These are phyloP conservation scores for Sialia sialis DNA, from an alignment of 2,113 vertebrate genomes.

Conservation along the genomic window DNA sequence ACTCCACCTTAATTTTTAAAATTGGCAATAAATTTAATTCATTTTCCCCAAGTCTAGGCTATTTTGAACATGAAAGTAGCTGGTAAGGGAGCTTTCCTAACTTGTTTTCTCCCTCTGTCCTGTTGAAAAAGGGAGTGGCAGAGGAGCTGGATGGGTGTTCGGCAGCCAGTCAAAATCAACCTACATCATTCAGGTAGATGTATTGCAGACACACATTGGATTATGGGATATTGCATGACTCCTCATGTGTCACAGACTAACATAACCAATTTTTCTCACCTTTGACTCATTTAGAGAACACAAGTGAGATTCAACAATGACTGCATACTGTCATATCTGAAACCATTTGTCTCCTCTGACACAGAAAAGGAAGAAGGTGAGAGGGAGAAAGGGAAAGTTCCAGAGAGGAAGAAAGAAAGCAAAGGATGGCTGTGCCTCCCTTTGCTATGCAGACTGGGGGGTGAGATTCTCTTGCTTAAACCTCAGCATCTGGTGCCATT, in stretches of 20 bases:
- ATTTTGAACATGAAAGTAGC: not conserved
- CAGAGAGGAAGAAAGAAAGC: not conserved
- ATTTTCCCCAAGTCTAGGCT: not conserved
- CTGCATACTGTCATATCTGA: not conserved
- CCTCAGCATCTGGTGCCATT: not conserved
- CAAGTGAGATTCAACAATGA: not conserved
- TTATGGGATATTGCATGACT: not conserved
- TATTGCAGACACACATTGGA: not conserved
- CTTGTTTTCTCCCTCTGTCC: not conserved
- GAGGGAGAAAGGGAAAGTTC: not conserved
- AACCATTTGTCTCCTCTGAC: not conserved
- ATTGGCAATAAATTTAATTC: not conserved
- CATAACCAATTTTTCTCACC: not conserved
- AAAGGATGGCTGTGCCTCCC: not conserved
- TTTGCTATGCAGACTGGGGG: not conserved
- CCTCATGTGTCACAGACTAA: not conserved
- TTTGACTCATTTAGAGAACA: not conserved
- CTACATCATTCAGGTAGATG: not conserved
- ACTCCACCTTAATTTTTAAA: not conserved
- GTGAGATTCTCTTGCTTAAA: not conserved
- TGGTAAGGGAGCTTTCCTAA: not conserved
- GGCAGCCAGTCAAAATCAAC: not conserved
- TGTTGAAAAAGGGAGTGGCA: not conserved
- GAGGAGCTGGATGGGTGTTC: not conserved
- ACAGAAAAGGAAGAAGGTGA: not conserved